A percentile compares a stretch with the other conserved stretches of the same genome.
Conservation (phyloP, 2,113 vertebrate species). For the Plestiodon gilberti region DNA sequence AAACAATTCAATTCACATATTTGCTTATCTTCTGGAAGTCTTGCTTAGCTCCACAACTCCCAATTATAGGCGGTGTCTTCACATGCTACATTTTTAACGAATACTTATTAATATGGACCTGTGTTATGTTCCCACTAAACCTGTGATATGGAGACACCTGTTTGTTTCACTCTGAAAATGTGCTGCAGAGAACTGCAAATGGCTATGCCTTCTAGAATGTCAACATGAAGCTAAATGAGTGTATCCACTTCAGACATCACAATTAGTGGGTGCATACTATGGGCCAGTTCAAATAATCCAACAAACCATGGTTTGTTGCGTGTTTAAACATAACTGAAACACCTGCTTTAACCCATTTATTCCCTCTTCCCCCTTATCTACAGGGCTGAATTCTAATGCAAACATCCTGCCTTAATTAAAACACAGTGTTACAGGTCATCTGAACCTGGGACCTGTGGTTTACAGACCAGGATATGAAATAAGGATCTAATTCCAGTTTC, state of each 20-base stretch:
- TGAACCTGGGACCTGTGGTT: no score
- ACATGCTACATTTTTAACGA: background rate
- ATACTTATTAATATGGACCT: no score
- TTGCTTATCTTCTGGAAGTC: background rate
- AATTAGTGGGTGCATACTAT: background rate
- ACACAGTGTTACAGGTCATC: no score
- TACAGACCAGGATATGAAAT: no score
- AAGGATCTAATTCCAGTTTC: no score
- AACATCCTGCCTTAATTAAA: no score
- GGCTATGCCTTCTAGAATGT: background rate
- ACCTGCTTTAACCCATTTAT: no score
- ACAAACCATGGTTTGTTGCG: no score
- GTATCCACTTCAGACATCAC: background rate
- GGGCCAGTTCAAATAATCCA: no score
- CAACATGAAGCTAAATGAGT: background rate
- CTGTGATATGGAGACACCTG: background rate
- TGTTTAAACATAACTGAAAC: no score
- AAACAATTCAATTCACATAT: background rate
- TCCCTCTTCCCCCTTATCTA: no score
- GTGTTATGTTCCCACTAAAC: background rate
- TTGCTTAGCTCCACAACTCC: background rate
- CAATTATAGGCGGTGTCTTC: background rate
- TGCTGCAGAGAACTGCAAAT: background rate
- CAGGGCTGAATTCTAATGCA: no score
- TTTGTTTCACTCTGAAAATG: background rate